Percentiles rank a stretch among this genome's conserved stretches.
These are phyloP conservation scores for Eledona agricola DNA, from an alignment of 2,888 invertebrate genomes.

Conservation along the genomic window DNA sequence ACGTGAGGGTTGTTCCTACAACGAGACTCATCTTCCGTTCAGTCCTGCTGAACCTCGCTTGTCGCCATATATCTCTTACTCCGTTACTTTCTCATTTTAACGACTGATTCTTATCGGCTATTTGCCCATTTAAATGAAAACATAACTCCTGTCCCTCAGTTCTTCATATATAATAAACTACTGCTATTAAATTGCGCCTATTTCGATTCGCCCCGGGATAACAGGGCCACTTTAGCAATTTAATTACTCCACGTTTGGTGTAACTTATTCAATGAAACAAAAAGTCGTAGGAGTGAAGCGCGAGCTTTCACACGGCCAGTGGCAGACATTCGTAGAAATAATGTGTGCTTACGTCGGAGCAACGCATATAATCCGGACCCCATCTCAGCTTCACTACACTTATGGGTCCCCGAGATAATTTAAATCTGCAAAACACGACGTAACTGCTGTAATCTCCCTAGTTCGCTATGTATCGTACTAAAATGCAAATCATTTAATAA, in stretches of 20 bases:
- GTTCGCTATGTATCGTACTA: slow-evolving; percentile 44
- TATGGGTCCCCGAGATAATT: slow-evolving; percentile 46
- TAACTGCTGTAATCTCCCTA: slow-evolving; percentile 46
- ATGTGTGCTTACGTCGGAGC: slow-evolving; percentile 34
- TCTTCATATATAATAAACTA: slow-evolving; percentile 42
- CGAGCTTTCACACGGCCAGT: too few relatives aligned
- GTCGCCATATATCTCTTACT: slow-evolving; percentile 41
- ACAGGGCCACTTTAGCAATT: slow-evolving; percentile 30
- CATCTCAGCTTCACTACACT: slow-evolving; percentile 40
- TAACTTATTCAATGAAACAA: slow-evolving; percentile 1
- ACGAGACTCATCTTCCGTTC: slow-evolving; percentile 28
- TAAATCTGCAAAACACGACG: slow-evolving; percentile 45
- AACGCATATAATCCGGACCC: slow-evolving; percentile 36
- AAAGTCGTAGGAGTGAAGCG: slow-evolving; percentile 15
- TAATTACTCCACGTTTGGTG: slow-evolving; percentile 13
- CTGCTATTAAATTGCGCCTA: slow-evolving; percentile 43
- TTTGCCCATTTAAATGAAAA: slow-evolving; percentile 54
- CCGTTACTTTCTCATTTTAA: slow-evolving; percentile 53
- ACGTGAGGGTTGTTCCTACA: slow-evolving; percentile 35
- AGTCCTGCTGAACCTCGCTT: slow-evolving; percentile 37
- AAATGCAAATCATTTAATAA: slow-evolving; percentile 51
- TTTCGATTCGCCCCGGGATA: slow-evolving; percentile 35
- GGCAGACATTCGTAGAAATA: slow-evolving; percentile 32
- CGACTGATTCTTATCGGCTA: slow-evolving; percentile 55
- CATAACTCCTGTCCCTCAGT: slow-evolving; percentile 46